These are phyloP conservation scores for Hylaeus volcanicus DNA, from an alignment of 1,140 invertebrate species.

Conservation along the genomic window DNA sequence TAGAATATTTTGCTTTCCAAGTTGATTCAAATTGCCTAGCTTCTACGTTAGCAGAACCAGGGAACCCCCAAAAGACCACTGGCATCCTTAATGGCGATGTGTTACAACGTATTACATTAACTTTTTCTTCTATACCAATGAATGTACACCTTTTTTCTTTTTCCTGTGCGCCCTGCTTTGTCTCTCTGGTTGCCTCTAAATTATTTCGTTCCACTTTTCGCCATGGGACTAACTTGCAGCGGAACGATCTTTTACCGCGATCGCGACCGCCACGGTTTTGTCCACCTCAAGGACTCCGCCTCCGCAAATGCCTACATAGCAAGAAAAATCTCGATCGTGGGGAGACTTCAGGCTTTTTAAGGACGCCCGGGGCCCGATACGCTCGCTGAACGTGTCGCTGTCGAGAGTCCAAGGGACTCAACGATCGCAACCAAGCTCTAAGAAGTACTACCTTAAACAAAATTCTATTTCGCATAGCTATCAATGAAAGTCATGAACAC, in stretches of 20 bases:
- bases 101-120: too few species aligned
- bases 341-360: background rate
- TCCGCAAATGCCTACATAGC: background rate
- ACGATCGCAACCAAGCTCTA: too few species aligned
- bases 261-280: slow-evolving; percentile 14
- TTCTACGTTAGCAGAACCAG: too few species aligned
- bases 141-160: background rate
- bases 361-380: background rate
- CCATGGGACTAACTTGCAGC: background rate
- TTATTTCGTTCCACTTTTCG: slow-evolving; percentile 71
- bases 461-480: background rate
- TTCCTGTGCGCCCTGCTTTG: background rate
- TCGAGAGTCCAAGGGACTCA: background rate
- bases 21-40: too few species aligned
- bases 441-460: background rate
- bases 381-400: background rate
- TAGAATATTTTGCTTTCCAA: too few species aligned
- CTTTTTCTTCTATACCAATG: too few species aligned
- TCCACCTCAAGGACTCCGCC: background rate
- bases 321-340: background rate
- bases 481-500: background rate
- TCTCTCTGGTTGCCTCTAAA: slow-evolving; percentile 46
- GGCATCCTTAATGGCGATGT: too few species aligned
- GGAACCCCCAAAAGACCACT: too few species aligned
- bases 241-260: slow-evolving; percentile 13